Evolutionary conservation across 2,797 vertebrate species (phyloP).

Genomic region (Geotrypetes seraphini): DNA sequence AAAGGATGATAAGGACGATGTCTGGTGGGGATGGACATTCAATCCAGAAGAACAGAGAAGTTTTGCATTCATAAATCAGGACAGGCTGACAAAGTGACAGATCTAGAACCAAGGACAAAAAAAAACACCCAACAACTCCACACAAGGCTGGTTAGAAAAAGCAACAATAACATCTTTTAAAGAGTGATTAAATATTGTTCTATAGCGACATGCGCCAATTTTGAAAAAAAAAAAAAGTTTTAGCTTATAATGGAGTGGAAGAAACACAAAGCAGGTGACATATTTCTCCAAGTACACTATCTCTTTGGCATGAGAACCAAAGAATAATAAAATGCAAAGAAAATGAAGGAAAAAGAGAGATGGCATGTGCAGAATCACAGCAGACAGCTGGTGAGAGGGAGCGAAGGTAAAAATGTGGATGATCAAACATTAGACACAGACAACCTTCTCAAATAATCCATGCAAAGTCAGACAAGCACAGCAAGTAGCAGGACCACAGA

Average conservation of each 20-base stretch:
- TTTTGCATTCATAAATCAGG: not conserved
- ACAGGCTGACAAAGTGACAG: no score
- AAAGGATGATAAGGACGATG: no score
- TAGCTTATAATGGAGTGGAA: no score
- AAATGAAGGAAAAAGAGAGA: slow-evolving; percentile 26
- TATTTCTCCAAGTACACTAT: no score
- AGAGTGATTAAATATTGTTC: slow-evolving; percentile 30
- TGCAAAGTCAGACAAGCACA: slow-evolving; percentile 26
- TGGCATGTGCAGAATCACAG: slow-evolving; percentile 39
- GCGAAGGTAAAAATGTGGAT: slow-evolving; percentile 27
- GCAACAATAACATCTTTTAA: slow-evolving; percentile 31
- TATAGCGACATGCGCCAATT: slow-evolving; percentile 39
- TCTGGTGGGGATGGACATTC: no score
- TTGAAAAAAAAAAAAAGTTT: no score
- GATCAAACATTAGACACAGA: slow-evolving; percentile 29
- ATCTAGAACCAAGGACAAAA: no score
- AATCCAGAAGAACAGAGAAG: not conserved
- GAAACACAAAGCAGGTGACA: slow-evolving; percentile 22
- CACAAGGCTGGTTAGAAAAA: slow-evolving; percentile 32
- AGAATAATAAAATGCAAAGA: no score
- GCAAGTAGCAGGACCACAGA: not conserved
- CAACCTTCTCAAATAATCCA: slow-evolving; percentile 26
- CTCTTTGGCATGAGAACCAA: no score
- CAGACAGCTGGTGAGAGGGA: slow-evolving; percentile 31
- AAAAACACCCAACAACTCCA: slow-evolving; percentile 13